A percentile compares a stretch with the other conserved stretches of the same genome.
These are phyloP conservation scores for Festucalex cinctus DNA, from an alignment of 2,113 vertebrate genomes.

Conservation along the genomic window DNA sequence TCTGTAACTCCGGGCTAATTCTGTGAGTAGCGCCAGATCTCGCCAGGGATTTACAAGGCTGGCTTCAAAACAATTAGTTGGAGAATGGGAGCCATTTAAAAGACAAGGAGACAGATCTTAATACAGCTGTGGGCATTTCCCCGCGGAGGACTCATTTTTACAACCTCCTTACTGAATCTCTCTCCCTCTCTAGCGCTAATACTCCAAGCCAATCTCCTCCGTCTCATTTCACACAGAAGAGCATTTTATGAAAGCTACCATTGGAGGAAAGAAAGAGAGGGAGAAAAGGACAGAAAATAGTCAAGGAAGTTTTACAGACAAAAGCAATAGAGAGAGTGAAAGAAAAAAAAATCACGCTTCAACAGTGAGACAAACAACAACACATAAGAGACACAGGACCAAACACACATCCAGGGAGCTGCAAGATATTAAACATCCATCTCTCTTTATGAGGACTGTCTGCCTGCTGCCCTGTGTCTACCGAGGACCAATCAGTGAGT, in stretches of 20 bases:
- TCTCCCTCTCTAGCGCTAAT: slow-evolving; percentile 39
- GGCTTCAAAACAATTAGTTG: slow-evolving; percentile 73
- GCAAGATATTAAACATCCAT: slow-evolving; percentile 45
- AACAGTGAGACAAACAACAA: slow-evolving; percentile 28
- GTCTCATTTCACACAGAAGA: slow-evolving; percentile 55
- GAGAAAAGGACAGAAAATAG: slow-evolving; percentile 8
- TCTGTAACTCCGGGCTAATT: slow-evolving; percentile 67
- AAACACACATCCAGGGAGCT: slow-evolving; percentile 40
- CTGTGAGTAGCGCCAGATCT: slow-evolving; percentile 56
- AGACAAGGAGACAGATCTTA: slow-evolving; percentile 67
- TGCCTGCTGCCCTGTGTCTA: slow-evolving; percentile 28
- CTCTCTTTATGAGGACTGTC: slow-evolving; percentile 51
- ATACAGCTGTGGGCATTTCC: slow-evolving; percentile 68
- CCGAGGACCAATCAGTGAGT: slow-evolving; percentile 47
- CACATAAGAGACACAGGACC: slow-evolving; percentile 43
- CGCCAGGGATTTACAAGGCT: slow-evolving; percentile 57
- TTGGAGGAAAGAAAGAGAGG: slow-evolving; percentile 28
- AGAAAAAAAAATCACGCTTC: background rate
- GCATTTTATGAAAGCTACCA: slow-evolving; percentile 49
- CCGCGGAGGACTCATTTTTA: slow-evolving; percentile 65
- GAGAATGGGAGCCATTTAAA: slow-evolving; percentile 66
- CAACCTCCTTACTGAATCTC: slow-evolving; percentile 56
- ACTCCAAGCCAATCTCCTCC: slow-evolving; percentile 55
- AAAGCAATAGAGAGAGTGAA: background rate
- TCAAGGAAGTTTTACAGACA: slow-evolving; percentile 16